phyloP scores from a whole-genome alignment of 2,113 vertebrate genomes.

The Pavo muticus region DNA sequence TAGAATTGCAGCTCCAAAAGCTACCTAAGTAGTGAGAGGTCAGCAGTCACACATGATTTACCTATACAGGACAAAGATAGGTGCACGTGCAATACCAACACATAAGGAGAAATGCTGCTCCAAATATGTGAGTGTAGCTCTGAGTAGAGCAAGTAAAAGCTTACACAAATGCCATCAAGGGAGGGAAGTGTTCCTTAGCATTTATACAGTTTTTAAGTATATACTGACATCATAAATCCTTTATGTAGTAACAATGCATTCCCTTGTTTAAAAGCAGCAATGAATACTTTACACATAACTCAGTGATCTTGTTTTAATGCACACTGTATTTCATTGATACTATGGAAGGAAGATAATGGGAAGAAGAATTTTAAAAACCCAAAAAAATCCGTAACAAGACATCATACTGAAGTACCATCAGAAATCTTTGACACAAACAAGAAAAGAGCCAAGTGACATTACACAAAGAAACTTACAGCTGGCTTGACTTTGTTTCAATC shows the following conservation, averaged over 20 bases:
- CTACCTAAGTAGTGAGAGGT: neutral
- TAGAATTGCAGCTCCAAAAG: neutral
- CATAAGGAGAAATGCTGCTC: neutral
- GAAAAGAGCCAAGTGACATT: neutral
- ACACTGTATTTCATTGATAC: neutral
- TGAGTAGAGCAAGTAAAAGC: neutral
- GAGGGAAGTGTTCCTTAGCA: neutral
- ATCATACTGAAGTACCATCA: neutral
- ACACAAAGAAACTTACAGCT: constrained; percentile 80
- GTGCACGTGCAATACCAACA: neutral
- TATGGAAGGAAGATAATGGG: neutral
- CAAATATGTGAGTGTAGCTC: neutral
- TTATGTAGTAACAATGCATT: neutral
- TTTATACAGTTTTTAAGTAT: neutral
- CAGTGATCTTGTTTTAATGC: neutral
- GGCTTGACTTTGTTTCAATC: constrained; percentile 87
- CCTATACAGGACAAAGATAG: neutral
- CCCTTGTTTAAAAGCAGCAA: constrained; percentile 2
- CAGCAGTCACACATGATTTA: neutral
- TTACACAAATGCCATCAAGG: neutral
- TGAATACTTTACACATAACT: neutral
- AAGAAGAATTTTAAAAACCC: neutral
- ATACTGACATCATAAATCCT: neutral
- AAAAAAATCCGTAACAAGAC: neutral
- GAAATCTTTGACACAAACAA: neutral